Evolutionary conservation across 2,113 vertebrate species (phyloP).

Genomic region (Tylochromis polylepis): DNA sequence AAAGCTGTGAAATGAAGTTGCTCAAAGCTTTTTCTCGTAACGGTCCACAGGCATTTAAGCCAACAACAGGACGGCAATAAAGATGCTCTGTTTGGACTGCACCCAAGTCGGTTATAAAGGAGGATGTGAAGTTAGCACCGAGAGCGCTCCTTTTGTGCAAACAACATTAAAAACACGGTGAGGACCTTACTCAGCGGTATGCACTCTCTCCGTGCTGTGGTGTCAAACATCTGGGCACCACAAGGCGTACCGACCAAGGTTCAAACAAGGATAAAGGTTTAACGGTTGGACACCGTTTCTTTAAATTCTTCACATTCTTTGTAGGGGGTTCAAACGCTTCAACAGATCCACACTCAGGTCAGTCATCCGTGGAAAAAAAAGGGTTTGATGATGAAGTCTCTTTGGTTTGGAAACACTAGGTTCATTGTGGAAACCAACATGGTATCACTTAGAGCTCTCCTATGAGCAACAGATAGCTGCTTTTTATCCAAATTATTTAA

Average conservation of each 20-base stretch:
- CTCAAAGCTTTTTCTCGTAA: background rate
- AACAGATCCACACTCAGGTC: constrained; percentile 31
- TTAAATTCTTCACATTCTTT: constrained; percentile 58
- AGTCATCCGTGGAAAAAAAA: background rate
- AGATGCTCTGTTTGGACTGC: background rate
- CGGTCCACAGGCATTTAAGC: background rate
- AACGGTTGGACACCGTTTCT: constrained; percentile 55
- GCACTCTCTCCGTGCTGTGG: background rate
- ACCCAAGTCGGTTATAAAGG: background rate
- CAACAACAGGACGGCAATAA: background rate
- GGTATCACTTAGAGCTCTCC: background rate
- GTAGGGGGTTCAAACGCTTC: constrained; percentile 27
- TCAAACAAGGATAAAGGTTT: constrained; percentile 48
- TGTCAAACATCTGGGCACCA: constrained; percentile 62
- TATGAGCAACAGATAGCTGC: background rate
- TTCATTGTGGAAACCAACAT: background rate
- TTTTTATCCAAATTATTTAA: background rate
- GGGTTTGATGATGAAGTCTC: background rate
- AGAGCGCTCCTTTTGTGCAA: background rate
- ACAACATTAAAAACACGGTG: constrained; percentile 3
- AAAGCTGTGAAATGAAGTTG: constrained; percentile 30
- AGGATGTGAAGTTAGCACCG: background rate
- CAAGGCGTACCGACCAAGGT: background rate
- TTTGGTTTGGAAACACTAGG: background rate
- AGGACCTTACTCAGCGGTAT: constrained; percentile 8